Conservation (phyloP, 1,140 invertebrate genomes). For the Scaptodrosophila lebanonensis region DNA sequence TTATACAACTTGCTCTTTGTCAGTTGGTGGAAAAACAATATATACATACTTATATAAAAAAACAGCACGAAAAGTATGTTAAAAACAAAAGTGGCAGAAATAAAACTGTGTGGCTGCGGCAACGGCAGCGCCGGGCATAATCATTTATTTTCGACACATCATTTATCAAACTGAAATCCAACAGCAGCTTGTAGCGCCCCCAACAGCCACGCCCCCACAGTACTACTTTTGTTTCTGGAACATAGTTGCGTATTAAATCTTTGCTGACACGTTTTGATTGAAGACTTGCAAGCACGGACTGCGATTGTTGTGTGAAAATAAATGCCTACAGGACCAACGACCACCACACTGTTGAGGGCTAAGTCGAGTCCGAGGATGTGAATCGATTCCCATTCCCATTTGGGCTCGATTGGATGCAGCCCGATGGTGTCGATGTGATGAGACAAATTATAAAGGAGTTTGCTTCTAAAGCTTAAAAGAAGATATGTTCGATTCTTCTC, state of each 20-base stretch:
- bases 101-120: slow-evolving; percentile 21
- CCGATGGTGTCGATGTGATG: too few species aligned
- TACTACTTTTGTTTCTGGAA: background rate
- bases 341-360: too few species aligned
- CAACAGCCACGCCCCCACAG: slow-evolving; percentile 38
- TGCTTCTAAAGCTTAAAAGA: too few species aligned
- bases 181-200: slow-evolving; percentile 28
- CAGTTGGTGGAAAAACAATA: slow-evolving; percentile 14
- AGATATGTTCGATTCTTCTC: too few species aligned
- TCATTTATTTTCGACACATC: slow-evolving; percentile 74
- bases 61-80: slow-evolving; percentile 18
- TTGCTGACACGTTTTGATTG: slow-evolving; percentile 73
- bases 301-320: too few species aligned
- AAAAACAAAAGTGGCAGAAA: slow-evolving; percentile 32
- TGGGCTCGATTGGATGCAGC: too few species aligned
- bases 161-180: slow-evolving; percentile 49
- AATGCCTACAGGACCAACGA: slow-evolving; percentile 15
- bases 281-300: too few species aligned
- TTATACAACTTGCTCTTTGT: slow-evolving; percentile 18
- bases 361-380: too few species aligned
- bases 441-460: too few species aligned
- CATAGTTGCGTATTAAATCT: slow-evolving; percentile 56
- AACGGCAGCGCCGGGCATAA: slow-evolving; percentile 39
- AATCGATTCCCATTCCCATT: too few species aligned
- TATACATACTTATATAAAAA: background rate